Conservation (phyloP, 2,113 vertebrate genomes). For the Porphyrio hochstetteri region DNA sequence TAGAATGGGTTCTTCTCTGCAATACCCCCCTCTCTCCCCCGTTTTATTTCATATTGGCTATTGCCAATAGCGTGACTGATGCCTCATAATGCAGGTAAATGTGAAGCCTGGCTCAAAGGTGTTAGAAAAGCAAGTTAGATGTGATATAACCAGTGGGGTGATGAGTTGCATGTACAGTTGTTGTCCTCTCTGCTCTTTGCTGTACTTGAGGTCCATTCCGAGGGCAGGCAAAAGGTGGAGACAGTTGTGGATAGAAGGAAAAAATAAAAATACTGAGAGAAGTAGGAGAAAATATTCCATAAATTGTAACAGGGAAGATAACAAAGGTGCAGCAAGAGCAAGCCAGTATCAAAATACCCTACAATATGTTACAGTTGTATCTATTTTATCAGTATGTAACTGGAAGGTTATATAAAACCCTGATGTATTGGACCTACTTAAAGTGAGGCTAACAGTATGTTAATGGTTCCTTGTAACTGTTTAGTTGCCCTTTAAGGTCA, state of each 20-base stretch:
- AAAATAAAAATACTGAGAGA: neutral
- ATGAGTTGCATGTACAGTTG: neutral
- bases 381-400: neutral
- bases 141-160: neutral
- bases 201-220: neutral
- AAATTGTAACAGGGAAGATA: neutral
- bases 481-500: neutral
- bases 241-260: neutral
- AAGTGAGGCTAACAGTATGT: neutral
- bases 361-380: neutral
- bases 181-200: neutral
- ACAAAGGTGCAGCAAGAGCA: neutral
- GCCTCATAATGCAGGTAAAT: neutral
- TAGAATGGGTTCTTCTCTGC: neutral
- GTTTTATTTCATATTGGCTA: neutral
- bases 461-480: neutral
- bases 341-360: neutral
- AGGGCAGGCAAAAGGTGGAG: neutral
- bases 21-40: accelerated
- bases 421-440: neutral
- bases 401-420: neutral
- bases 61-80: neutral
- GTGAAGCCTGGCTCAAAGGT: neutral
- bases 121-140: neutral
- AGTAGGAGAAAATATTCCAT: neutral